Base-by-base conservation (phyloP, 2,113 vertebrate genomes). In the Varanus komodoensis region DNA sequence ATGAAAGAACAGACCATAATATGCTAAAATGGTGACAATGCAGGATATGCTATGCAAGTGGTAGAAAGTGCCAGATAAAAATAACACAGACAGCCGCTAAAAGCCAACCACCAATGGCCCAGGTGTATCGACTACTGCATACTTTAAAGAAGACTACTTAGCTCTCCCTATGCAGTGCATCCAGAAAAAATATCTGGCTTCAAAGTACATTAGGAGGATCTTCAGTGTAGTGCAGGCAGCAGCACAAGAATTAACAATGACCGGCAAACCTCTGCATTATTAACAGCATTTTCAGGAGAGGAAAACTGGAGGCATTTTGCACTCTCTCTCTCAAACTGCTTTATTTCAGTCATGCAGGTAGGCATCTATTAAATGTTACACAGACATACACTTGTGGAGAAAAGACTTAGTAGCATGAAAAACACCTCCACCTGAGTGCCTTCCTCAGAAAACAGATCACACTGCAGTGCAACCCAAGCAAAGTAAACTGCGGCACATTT, bases 221-320 rank as follows among this genome's bases (percentile, higher is more conserved):
- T 80, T 87, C 48, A 34, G 27, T 50, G 52, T 90, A 86, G 94
- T 91, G 87, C 92, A 85, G 64, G 85, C 92, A 95, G 92, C 92
- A 90, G 89, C 71, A 64, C 77, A 85, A 74, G 64, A 94, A 94
- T 92, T 86, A 86, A 84, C 92, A 94, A 92, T 73, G 82, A 67
- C 82, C 94, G 48, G 21, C 84, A 91, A 93, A 89, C 69, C 82
- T 92, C 92, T 95, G 92, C 92, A 92, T 95, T 95, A 94, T 87
- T 82, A 92, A 8, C 52, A 90, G 91, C n/a, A 0, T 91, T 92
- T 93, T 82, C 67, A 27, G 80, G 23, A 89, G 88, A 67, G 85
- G 91, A 92, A n/a, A 3, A 32, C 21, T 38, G 44, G 27, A 52
- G 61, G 71, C 34, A 15, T 7, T 14, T 17, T 21, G 1, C 50